phyloP scores from a whole-genome alignment of 2,113 vertebrate species.

The Bos indicus region DNA sequence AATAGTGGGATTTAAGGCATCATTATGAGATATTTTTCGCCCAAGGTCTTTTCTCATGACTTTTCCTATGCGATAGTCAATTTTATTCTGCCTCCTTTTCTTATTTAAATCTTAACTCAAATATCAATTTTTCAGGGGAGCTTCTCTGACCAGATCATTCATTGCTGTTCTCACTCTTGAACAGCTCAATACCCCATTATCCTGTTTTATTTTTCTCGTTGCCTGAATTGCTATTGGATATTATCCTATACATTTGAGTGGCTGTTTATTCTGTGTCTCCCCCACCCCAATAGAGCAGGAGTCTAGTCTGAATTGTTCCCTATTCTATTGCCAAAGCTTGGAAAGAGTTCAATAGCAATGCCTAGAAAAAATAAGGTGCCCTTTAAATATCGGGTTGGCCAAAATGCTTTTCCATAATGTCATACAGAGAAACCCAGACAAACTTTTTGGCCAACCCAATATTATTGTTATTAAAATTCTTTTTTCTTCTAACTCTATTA shows the following conservation, averaged over 20 bases:
- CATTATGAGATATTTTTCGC: not conserved
- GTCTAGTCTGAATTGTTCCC: not conserved
- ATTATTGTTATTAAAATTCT: not conserved
- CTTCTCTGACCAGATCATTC: not conserved
- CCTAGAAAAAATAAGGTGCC: not conserved
- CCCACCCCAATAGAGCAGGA: not conserved
- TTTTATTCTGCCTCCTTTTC: not conserved
- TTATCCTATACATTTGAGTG: not conserved
- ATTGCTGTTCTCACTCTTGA: not conserved
- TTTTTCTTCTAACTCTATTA: not conserved
- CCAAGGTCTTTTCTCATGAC: not conserved
- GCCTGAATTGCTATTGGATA: not conserved
- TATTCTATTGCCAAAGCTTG: not conserved
- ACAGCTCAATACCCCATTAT: not conserved
- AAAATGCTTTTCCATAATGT: not conserved
- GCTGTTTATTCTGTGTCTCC: not conserved
- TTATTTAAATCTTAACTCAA: conserved; percentile 22
- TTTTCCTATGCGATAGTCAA: not conserved
- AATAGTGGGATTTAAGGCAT: not conserved
- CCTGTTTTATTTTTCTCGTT: not conserved
- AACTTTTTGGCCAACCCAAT: not conserved
- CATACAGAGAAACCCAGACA: not conserved
- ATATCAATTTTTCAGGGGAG: not conserved
- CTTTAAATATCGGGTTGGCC: not conserved
- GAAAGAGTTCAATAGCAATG: not conserved